Conservation (phyloP, 2,113 vertebrate species). For the Halcyon senegalensis region DNA sequence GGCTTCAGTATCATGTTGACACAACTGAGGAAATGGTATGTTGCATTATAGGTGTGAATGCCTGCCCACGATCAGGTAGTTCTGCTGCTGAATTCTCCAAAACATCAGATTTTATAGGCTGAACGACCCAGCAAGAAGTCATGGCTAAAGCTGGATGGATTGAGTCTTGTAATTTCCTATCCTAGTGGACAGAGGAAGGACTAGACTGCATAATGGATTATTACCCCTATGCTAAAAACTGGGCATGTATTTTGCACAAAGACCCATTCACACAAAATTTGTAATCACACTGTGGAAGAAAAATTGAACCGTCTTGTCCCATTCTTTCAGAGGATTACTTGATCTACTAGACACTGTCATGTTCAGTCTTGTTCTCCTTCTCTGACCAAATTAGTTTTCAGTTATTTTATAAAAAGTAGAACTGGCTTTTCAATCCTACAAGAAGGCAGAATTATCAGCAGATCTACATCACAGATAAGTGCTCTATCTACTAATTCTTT, state of each 20-base stretch:
- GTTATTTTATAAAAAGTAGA: not conserved
- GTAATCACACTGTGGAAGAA: not conserved
- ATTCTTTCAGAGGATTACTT: not conserved
- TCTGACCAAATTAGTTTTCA: not conserved
- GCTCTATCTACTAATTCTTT: not conserved
- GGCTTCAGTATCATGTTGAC: not conserved
- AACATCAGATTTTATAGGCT: not conserved
- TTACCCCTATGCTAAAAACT: not conserved
- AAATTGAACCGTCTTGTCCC: not conserved
- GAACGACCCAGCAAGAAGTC: not conserved
- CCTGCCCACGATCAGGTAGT: not conserved
- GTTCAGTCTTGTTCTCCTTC: not conserved
- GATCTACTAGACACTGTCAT: not conserved
- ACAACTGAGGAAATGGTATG: not conserved
- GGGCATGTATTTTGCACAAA: not conserved
- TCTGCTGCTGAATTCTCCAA: not conserved
- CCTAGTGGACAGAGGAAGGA: fast-evolving
- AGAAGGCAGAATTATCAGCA: not conserved
- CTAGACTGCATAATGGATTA: not conserved
- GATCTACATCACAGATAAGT: not conserved
- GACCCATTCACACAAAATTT: not conserved
- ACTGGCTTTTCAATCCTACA: not conserved
- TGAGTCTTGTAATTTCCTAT: not conserved
- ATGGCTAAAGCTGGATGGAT: not conserved
- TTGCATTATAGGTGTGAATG: not conserved